These are phyloP conservation scores for Lordiphosa collinella DNA, from an alignment of 1,140 invertebrate genomes.

Conservation along the genomic window DNA sequence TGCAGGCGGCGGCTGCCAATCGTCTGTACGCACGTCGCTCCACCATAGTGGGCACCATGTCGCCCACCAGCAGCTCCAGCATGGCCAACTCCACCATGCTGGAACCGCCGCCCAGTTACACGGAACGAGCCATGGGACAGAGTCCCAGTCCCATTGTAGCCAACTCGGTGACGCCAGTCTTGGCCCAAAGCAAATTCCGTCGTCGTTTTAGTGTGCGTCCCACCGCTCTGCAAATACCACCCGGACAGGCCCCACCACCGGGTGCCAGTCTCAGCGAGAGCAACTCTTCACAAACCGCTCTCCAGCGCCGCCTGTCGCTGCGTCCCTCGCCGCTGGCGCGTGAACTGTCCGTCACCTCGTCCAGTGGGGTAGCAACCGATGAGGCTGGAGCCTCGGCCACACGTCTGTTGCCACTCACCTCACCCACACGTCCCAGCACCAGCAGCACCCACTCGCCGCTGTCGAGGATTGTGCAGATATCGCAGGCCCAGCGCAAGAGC, in stretches of 20 bases:
- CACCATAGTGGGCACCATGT: slow-evolving; percentile 71
- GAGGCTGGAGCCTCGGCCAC: slow-evolving; percentile 37
- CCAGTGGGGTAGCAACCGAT: slow-evolving; percentile 20
- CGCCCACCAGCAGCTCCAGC: slow-evolving; percentile 14
- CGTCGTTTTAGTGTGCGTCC: slow-evolving; percentile 76
- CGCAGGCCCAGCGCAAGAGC: slow-evolving; percentile 75
- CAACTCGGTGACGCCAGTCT: background rate
- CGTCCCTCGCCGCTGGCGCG: slow-evolving; percentile 73
- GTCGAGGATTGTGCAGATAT: slow-evolving; percentile 74
- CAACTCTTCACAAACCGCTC: slow-evolving; percentile 49
- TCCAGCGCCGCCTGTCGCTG: slow-evolving; percentile 71
- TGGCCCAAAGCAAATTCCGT: slow-evolving; percentile 56
- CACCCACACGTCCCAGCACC: slow-evolving; percentile 50
- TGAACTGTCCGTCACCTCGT: slow-evolving; percentile 45
- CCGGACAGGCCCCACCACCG: slow-evolving; percentile 69
- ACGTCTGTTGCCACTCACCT: slow-evolving; percentile 46
- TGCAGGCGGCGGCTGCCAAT: slow-evolving; percentile 61
- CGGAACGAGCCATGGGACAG: slow-evolving; percentile 22
- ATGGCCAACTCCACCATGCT: slow-evolving; percentile 19
- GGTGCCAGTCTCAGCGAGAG: slow-evolving; percentile 42
- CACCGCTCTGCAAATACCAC: slow-evolving; percentile 73
- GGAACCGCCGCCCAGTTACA: slow-evolving; percentile 71
- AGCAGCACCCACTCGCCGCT: slow-evolving; percentile 76
- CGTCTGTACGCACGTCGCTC: slow-evolving; percentile 68
- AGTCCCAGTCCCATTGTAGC: background rate